Evolutionary conservation across 2,797 vertebrate species (phyloP), one percentile per base, ranked within the genome.

Genomic region (Podargus strigoides): DNA sequence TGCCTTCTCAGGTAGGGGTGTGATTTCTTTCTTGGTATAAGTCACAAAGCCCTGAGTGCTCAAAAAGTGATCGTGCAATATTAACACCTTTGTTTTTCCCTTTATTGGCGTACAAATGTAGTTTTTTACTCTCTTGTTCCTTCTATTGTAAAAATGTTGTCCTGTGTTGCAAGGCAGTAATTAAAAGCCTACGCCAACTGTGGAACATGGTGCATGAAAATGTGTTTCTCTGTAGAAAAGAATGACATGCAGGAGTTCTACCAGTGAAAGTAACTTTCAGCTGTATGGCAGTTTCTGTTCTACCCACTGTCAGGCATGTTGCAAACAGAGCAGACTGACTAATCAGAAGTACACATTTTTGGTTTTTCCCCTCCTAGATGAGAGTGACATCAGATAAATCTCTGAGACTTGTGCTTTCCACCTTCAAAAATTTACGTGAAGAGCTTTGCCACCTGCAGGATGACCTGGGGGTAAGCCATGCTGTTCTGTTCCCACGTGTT

Each of bases 401-500:
- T 91, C 97, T 99, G 97, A 98, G 98, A 49, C 97, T 99, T 30
- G 98, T 99, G 91, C 97, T 99, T 67, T 98, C 98, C 93, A 99
- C 99, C 22, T 99, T 99, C 98, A 98, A 97, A 97, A 99, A 98
- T 15, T 97, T 99, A 82, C 98, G 98, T 16, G 99, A 99, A 90
- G 99, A 99, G 74, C 98, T 99, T 8, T 95, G 98, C 78, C 99
- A 99, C 81, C 97, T 99, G 97, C 98, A 99, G 49, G 98, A 99
- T 14, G 99, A 99, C 94, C 91, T 99, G 85, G 98, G 98, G 97
- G 99, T 99, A 94, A 97, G 98, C 37, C 2, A 10, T 8, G 26
- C 3, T 11, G 42, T 73, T 70, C 36, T 0, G 37, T 92, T 74
- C 63, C 42, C 42, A 44, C 6, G 6, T 44, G 42, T 20, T 44